Evolutionary conservation across 2,797 vertebrate species (phyloP).

Genomic region (Phalloptychus januarius): DNA sequence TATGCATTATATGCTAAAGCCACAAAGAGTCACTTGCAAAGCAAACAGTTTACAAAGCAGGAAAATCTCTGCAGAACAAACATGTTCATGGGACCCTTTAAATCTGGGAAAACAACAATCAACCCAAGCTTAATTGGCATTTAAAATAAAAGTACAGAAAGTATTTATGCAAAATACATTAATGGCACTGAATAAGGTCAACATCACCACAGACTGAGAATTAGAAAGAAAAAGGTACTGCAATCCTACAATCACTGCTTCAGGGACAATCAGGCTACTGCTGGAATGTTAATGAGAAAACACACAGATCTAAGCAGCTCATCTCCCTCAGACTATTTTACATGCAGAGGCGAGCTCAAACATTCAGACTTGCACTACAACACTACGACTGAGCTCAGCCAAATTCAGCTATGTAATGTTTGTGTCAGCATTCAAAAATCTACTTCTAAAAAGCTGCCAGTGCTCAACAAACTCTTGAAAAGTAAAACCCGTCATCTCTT

Average conservation of each 20-base stretch:
- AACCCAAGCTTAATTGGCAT: slow-evolving; percentile 52
- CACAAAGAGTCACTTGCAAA: slow-evolving; percentile 64
- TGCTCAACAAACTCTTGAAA: slow-evolving; percentile 81
- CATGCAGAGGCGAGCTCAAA: slow-evolving; percentile 87
- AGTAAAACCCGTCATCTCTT: slow-evolving; percentile 70
- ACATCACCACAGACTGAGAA: slow-evolving; percentile 87
- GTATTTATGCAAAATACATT: slow-evolving; percentile 73
- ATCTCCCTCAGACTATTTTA: slow-evolving; percentile 87
- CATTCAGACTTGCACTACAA: slow-evolving; percentile 88
- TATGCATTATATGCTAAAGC: slow-evolving; percentile 62
- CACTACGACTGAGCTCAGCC: slow-evolving; percentile 81
- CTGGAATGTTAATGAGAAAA: slow-evolving; percentile 93
- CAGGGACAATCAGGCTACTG: slow-evolving; percentile 89
- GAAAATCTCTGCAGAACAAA: slow-evolving; percentile 44
- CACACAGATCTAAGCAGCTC: slow-evolving; percentile 82
- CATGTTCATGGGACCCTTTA: slow-evolving; percentile 55
- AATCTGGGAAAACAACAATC: slow-evolving; percentile 43
- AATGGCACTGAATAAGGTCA: slow-evolving; percentile 95
- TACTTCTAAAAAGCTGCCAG: slow-evolving; percentile 88
- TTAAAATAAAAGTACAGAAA: slow-evolving; percentile 57
- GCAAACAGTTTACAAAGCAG: slow-evolving; percentile 55
- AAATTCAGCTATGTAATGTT: slow-evolving; percentile 83
- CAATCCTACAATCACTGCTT: slow-evolving; percentile 95
- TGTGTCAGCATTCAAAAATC: slow-evolving; percentile 82
- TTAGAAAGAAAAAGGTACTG: slow-evolving; percentile 78